Percentiles rank a stretch among this genome's conserved stretches.
These are phyloP conservation scores for Camponotus pennsylvanicus DNA, from an alignment of 1,140 invertebrate genomes.

Conservation along the genomic window DNA sequence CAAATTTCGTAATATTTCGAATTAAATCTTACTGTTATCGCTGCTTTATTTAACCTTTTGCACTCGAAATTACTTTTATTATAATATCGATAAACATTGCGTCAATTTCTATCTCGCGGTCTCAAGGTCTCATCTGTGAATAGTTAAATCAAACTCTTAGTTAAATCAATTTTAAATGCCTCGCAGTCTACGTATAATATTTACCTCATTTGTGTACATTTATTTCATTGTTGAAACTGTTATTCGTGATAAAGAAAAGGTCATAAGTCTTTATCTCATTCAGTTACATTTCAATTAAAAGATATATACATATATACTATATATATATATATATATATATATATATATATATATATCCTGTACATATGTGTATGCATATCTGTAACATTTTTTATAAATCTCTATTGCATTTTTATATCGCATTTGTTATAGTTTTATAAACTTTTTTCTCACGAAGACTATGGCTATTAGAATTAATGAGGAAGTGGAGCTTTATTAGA, in stretches of 20 bases:
- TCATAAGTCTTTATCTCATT: background rate
- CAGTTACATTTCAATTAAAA: background rate
- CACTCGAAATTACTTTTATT: slow-evolving; percentile 27
- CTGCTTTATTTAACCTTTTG: slow-evolving; percentile 7
- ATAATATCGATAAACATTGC: slow-evolving; percentile 27
- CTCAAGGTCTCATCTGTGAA: slow-evolving; percentile 9
- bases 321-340: background rate
- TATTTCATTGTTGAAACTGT: background rate
- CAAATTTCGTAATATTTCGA: slow-evolving; percentile 20
- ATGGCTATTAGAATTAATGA: no score
- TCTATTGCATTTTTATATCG: background rate
- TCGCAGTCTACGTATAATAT: background rate
- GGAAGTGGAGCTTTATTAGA: no score
- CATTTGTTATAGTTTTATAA: no score
- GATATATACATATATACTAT: no score
- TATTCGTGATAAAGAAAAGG: background rate
- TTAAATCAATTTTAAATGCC: background rate
- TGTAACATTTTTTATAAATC: background rate
- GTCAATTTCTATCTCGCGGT: slow-evolving; percentile 28
- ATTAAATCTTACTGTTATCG: slow-evolving; percentile 3
- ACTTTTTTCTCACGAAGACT: no score
- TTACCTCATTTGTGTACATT: background rate
- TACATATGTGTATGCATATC: no score
- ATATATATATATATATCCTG: no score
- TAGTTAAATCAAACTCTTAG: background rate